phyloP scores from a whole-genome alignment of 1,140 invertebrate species.

The Diachasma alloeum region DNA sequence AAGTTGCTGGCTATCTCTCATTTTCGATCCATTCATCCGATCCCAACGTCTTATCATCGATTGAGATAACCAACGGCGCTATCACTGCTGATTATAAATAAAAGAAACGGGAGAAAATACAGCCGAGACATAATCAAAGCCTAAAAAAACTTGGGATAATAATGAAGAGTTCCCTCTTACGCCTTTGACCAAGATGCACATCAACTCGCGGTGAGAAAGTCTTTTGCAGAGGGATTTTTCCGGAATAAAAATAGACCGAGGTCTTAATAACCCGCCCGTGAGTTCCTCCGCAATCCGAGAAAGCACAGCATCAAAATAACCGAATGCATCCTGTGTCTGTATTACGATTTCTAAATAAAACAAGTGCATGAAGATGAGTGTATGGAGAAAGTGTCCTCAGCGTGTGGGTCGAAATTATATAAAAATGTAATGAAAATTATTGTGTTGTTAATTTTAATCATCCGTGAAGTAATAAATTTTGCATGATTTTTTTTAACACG shows the following conservation, averaged over 20 bases:
- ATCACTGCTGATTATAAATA: not conserved
- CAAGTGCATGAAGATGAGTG: too few species aligned
- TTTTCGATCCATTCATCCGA: too few species aligned
- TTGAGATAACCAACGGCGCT: not conserved
- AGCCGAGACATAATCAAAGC: not conserved
- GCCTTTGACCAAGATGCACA: not conserved
- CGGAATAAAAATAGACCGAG: not conserved
- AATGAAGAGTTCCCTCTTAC: not conserved
- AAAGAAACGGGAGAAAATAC: not conserved
- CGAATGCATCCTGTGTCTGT: not conserved
- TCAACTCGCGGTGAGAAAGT: not conserved
- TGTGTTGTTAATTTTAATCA: too few species aligned
- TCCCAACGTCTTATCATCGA: too few species aligned
- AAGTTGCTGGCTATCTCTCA: too few species aligned
- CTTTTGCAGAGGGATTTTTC: not conserved
- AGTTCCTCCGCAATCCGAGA: not conserved
- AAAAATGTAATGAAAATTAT: too few species aligned
- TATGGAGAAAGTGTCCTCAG: too few species aligned
- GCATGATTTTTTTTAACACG: too few species aligned
- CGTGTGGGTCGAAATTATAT: too few species aligned
- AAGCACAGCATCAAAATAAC: conserved; percentile 2
- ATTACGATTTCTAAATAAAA: not conserved
- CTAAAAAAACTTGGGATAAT: not conserved
- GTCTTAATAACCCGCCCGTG: not conserved
- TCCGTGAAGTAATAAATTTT: too few species aligned